Evolutionary conservation across 2,113 vertebrate species (phyloP).

Genomic region (Peromyscus polionotus): DNA sequence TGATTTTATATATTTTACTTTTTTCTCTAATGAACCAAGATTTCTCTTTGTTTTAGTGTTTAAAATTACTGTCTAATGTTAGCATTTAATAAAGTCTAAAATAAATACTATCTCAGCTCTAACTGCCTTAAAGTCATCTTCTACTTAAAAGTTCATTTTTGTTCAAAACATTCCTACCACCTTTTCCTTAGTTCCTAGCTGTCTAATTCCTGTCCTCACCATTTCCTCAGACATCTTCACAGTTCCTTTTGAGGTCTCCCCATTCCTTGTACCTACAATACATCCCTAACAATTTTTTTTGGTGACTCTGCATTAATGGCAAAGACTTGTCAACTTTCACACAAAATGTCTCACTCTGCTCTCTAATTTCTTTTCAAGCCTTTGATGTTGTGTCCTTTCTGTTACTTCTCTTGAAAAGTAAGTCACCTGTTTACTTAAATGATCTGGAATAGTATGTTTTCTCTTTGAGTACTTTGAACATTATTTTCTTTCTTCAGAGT

Average conservation of each 20-base stretch:
- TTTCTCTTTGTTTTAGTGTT: background rate
- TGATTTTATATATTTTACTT: background rate
- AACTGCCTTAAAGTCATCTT: slow-evolving; percentile 9
- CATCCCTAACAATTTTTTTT: background rate
- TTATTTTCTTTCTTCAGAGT: background rate
- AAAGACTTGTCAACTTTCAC: background rate
- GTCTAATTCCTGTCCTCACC: background rate
- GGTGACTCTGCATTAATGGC: background rate
- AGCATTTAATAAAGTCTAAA: slow-evolving; percentile 1
- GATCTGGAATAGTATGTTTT: background rate
- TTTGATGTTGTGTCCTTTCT: slow-evolving; percentile 23
- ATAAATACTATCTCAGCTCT: background rate
- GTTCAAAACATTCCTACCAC: background rate
- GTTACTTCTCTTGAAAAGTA: background rate
- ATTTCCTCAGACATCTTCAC: background rate
- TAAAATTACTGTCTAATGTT: slow-evolving; percentile 1
- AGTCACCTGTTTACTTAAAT: background rate
- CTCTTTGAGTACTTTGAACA: background rate
- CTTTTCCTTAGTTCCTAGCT: background rate
- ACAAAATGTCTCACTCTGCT: background rate
- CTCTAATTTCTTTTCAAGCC: background rate
- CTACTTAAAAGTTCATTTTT: slow-evolving; percentile 9
- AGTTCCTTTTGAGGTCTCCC: background rate
- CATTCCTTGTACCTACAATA: background rate
- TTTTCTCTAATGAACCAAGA: background rate